phyloP scores from a whole-genome alignment of 2,888 invertebrate genomes.

The Candidula unifasciata region DNA sequence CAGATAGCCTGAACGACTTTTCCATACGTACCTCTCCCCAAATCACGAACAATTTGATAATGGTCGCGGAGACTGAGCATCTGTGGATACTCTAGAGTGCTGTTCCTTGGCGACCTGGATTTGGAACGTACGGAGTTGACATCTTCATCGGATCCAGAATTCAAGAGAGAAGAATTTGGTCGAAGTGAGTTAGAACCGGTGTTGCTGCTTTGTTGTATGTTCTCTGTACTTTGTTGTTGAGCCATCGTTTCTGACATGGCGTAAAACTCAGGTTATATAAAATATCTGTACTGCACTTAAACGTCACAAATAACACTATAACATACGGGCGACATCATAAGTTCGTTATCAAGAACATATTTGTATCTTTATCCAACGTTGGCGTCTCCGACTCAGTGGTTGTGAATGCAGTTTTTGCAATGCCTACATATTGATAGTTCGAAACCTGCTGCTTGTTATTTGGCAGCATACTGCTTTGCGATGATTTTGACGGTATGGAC shows the following conservation, averaged over 20 bases:
- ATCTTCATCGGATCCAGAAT: slow-evolving; percentile 36
- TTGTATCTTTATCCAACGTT: too few relatives aligned
- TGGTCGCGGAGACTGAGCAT: slow-evolving; percentile 86
- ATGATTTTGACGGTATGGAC: too few relatives aligned
- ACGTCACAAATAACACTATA: too few relatives aligned
- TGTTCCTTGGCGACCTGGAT: slow-evolving; percentile 63
- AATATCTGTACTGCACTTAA: too few relatives aligned
- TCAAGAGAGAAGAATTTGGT: slow-evolving; percentile 13
- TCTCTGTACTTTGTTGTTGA: background rate
- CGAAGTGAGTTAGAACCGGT: background rate
- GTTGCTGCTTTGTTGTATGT: slow-evolving; percentile 22
- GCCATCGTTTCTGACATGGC: background rate
- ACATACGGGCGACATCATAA: too few relatives aligned
- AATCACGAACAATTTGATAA: slow-evolving; percentile 94
- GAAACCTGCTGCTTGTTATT: too few relatives aligned
- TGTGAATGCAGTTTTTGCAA: too few relatives aligned
- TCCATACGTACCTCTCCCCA: slow-evolving; percentile 96
- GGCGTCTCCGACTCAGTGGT: too few relatives aligned
- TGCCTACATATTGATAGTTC: too few relatives aligned
- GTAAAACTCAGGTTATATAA: too few relatives aligned
- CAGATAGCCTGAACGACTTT: slow-evolving; percentile 94
- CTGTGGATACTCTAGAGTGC: slow-evolving; percentile 71
- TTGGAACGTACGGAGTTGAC: background rate
- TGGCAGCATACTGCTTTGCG: too few relatives aligned
- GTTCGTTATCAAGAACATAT: too few relatives aligned